Conservation (phyloP, 2,888 invertebrate genomes). For the Abscondita cerata region DNA sequence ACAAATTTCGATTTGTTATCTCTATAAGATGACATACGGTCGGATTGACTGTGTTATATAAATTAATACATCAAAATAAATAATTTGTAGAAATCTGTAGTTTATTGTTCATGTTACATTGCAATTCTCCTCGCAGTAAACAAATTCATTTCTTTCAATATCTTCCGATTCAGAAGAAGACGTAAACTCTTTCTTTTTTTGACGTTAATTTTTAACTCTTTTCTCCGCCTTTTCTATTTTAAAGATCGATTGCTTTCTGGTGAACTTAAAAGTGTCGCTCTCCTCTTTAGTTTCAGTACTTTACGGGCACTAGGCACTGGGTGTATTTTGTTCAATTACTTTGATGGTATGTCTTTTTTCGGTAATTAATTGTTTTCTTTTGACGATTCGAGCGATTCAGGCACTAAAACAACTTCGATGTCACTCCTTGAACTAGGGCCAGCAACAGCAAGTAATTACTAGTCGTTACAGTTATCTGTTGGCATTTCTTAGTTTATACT, state of each 20-base stretch:
- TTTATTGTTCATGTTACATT: no score
- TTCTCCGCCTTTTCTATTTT: slow-evolving; percentile 15
- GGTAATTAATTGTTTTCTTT: neutral
- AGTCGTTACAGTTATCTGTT: no score
- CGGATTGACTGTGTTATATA: no score
- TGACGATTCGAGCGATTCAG: neutral
- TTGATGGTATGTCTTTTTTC: slow-evolving; percentile 11
- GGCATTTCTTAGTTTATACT: no score
- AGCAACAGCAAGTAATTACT: slow-evolving; percentile 4
- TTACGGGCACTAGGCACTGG: neutral
- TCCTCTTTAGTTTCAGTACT: slow-evolving; percentile 10
- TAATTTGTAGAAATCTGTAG: no score
- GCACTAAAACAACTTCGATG: neutral
- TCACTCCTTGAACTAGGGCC: neutral
- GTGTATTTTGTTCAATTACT: slow-evolving; percentile 6
- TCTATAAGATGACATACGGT: no score
- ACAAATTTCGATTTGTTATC: no score
- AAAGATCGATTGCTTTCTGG: neutral
- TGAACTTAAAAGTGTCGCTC: slow-evolving; percentile 5
- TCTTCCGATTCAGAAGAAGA: slow-evolving; percentile 14
- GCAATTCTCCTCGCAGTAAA: no score
- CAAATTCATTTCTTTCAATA: neutral
- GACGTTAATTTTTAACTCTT: neutral
- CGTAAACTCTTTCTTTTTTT: slow-evolving; percentile 8
- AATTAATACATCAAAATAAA: no score